phyloP scores from a whole-genome alignment of 2,797 vertebrate genomes.

The Poeciliopsis gracilis region DNA sequence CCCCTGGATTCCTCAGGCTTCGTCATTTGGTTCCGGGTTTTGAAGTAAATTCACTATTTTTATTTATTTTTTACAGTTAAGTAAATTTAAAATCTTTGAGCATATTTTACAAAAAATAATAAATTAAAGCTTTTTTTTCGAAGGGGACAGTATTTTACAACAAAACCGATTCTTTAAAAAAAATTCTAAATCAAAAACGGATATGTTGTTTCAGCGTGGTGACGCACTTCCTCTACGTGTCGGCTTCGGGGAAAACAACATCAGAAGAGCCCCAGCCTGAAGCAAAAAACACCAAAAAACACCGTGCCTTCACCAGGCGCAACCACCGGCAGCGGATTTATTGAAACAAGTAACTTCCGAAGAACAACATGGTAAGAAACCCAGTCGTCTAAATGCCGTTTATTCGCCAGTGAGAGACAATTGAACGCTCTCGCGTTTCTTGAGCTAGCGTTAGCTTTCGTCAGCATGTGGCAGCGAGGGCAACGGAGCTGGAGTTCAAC shows the following conservation, averaged over 20 bases:
- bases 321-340: not conserved
- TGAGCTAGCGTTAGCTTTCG: constrained; percentile 56
- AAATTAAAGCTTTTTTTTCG: not conserved
- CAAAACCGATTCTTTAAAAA: not conserved
- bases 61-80: not conserved
- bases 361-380: constrained; percentile 77
- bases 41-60: fast-evolving
- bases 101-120: not conserved
- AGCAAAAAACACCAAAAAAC: constrained; percentile 44
- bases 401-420: fast-evolving
- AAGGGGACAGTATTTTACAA: not conserved
- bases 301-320: not conserved
- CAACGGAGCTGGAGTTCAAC: not conserved
- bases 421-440: constrained; percentile 34
- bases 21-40: constrained; percentile 3
- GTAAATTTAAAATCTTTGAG: not conserved
- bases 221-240: constrained; percentile 74
- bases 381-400: fast-evolving
- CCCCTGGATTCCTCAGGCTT: not conserved
- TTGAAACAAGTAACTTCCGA: constrained; percentile 15
- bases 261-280: constrained; percentile 58
- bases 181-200: not conserved
- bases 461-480: constrained; percentile 55
- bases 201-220: not conserved
- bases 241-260: constrained; percentile 77